Conservation (phyloP, 1,140 invertebrate genomes). For the Drosophila prosaltans region DNA sequence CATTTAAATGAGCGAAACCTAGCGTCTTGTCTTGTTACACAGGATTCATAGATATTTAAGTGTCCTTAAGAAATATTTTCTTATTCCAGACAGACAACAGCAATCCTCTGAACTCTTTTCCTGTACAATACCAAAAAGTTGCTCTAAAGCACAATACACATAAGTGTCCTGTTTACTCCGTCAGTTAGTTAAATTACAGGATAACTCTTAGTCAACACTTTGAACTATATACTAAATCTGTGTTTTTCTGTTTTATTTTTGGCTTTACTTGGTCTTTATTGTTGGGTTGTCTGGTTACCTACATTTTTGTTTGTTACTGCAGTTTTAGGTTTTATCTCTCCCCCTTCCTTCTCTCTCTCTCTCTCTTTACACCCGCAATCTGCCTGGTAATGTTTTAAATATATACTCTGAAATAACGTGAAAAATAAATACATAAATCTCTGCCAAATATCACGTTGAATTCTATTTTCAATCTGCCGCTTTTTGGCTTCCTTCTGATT, state of each 20-base stretch:
- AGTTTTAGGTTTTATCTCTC: constrained; percentile 53
- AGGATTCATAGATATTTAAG: too few relatives aligned
- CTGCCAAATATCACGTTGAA: constrained; percentile 68
- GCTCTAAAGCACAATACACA: too few relatives aligned
- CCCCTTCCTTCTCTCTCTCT: background rate
- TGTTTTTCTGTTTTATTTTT: constrained; percentile 7
- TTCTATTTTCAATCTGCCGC: constrained; percentile 74
- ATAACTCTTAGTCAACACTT: background rate
- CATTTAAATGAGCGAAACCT: too few relatives aligned
- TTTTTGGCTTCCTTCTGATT: constrained; percentile 10
- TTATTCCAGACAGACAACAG: too few relatives aligned
- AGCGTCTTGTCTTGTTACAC: too few relatives aligned
- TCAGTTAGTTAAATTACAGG: background rate
- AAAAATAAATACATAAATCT: constrained; percentile 78
- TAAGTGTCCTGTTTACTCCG: background rate
- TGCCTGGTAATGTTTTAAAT: constrained; percentile 76
- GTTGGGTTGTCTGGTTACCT: constrained; percentile 37
- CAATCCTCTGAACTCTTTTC: too few relatives aligned
- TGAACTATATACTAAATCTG: constrained; percentile 16
- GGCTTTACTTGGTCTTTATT: background rate
- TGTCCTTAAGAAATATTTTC: too few relatives aligned
- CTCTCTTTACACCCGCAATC: constrained; percentile 17
- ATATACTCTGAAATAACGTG: constrained; percentile 77
- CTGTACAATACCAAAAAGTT: too few relatives aligned
- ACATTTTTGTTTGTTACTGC: constrained; percentile 56